Evolutionary conservation across 2,797 vertebrate species (phyloP).

Genomic region (Cirrhinus mrigala): DNA sequence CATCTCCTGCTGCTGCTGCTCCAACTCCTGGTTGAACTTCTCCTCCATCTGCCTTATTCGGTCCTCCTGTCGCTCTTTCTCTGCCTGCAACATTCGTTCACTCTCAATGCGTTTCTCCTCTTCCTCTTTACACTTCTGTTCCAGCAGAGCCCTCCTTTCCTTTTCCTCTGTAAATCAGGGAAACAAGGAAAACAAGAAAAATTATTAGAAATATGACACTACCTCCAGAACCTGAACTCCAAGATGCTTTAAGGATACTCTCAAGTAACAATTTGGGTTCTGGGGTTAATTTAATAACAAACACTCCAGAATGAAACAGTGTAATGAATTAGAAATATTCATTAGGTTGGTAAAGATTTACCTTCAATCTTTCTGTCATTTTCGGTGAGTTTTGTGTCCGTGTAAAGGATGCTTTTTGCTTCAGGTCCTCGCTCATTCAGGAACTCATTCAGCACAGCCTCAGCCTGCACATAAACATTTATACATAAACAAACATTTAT

Average conservation of each 20-base stretch:
- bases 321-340: neutral
- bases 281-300: neutral
- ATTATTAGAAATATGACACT: neutral
- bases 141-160: conserved; percentile 43
- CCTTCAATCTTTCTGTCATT: conserved; percentile 58
- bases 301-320: neutral
- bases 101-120: conserved; percentile 50
- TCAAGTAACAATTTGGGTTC: neutral
- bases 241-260: neutral
- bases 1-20: conserved; percentile 46
- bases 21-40: conserved; percentile 55
- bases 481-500: neutral
- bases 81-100: conserved; percentile 40
- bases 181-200: too few species aligned
- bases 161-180: conserved; percentile 47
- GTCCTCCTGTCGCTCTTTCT: conserved; percentile 51
- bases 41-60: conserved; percentile 41
- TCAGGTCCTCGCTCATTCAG: conserved; percentile 54
- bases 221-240: neutral
- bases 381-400: conserved; percentile 60
- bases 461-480: conserved; percentile 56
- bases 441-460: conserved; percentile 60
- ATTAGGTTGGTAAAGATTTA: conserved; percentile 29
- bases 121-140: conserved; percentile 57
- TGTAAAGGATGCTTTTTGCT: conserved; percentile 58